phyloP scores from a whole-genome alignment of 2,797 vertebrate species.

The Ctenochaetus hawaiiensis region DNA sequence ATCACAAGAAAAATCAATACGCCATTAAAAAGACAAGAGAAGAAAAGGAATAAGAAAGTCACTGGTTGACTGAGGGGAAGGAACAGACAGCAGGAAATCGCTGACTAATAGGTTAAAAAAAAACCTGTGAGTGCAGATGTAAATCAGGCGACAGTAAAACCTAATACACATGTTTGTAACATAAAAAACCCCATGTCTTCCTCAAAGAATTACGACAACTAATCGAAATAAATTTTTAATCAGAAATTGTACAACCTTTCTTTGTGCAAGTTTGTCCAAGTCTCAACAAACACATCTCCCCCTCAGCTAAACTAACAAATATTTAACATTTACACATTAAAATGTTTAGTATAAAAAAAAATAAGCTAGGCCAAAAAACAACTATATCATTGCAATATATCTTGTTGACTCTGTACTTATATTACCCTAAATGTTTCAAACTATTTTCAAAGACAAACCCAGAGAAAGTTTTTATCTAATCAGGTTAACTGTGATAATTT shows the following conservation, averaged over 20 bases:
- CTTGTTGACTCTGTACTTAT: too few species aligned
- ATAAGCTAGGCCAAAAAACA: too few species aligned
- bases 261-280: too few species aligned
- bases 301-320: too few species aligned
- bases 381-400: too few species aligned
- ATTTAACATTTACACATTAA: too few species aligned
- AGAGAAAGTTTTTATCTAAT: too few species aligned
- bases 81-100: not conserved
- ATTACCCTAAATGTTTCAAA: too few species aligned
- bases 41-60: not conserved
- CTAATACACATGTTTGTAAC: not conserved
- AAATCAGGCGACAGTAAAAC: not conserved
- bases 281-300: not conserved
- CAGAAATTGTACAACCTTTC: not conserved
- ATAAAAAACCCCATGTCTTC: too few species aligned
- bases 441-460: too few species aligned
- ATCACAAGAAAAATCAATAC: slow-evolving; percentile 57
- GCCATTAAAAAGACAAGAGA: slow-evolving; percentile 30
- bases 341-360: too few species aligned
- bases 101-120: slow-evolving; percentile 15
- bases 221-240: not conserved
- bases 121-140: not conserved
- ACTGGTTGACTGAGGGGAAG: not conserved
- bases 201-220: not conserved
- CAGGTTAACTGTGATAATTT: too few species aligned